A percentile compares a stretch with the other conserved stretches of the same genome.
These are phyloP conservation scores for Noctua janthe DNA, from an alignment of 2,888 invertebrate species.

Conservation along the genomic window DNA sequence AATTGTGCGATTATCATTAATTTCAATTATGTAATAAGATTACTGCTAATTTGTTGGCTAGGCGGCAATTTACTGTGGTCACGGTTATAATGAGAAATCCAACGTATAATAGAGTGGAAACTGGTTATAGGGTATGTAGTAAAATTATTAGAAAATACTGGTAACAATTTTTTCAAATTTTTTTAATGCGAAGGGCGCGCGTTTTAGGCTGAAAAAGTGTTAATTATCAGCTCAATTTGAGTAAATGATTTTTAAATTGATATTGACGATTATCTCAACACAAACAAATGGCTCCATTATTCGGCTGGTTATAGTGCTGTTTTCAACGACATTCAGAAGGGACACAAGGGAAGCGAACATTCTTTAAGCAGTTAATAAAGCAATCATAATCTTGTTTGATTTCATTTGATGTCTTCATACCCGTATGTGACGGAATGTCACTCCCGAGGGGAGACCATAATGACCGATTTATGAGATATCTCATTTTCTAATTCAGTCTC, in stretches of 20 bases:
- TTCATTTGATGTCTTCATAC: conserved; percentile 28
- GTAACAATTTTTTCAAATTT: not conserved
- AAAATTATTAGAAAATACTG: not conserved
- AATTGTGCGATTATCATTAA: conserved; percentile 63
- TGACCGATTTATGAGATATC: conserved; percentile 54
- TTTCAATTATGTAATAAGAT: conserved; percentile 68
- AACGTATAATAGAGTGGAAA: not conserved
- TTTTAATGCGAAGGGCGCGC: not conserved
- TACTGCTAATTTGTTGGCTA: conserved; percentile 50
- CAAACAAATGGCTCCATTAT: not conserved
- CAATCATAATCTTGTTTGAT: conserved; percentile 30
- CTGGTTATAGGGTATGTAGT: not conserved
- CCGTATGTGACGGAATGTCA: conserved; percentile 41
- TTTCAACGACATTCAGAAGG: not conserved
- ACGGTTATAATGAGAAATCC: conserved; percentile 9
- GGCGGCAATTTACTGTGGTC: conserved; percentile 19
- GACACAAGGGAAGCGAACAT: not conserved
- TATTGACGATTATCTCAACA: not conserved
- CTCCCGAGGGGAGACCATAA: conserved; percentile 36
- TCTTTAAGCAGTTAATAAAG: not conserved
- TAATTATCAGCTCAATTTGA: not conserved
- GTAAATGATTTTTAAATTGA: not conserved
- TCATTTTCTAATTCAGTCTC: conserved; percentile 55
- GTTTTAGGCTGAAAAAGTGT: not conserved
- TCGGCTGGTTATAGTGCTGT: not conserved